These are phyloP conservation scores for Deilephila elpenor DNA, from an alignment of 2,888 invertebrate species.

Conservation along the genomic window DNA sequence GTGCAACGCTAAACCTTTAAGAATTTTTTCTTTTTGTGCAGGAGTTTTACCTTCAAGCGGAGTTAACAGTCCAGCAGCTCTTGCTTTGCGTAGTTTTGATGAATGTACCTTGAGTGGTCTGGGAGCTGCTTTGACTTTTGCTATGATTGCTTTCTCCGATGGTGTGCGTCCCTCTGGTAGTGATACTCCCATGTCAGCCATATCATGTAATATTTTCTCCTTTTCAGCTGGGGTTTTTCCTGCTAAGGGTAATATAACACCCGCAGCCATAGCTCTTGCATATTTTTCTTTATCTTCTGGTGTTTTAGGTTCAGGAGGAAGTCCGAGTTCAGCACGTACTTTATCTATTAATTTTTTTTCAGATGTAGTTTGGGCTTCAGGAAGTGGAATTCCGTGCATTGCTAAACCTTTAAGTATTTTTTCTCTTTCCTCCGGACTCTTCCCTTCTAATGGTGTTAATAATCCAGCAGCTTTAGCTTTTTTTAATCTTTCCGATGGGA, in stretches of 20 bases:
- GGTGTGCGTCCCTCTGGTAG: conserved; percentile 45
- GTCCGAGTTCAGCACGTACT: conserved; percentile 41
- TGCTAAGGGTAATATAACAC: conserved; percentile 48
- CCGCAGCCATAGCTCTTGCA: conserved; percentile 42
- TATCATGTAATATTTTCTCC: conserved; percentile 39
- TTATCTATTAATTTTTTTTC: conserved; percentile 44
- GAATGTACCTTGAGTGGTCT: conserved; percentile 33
- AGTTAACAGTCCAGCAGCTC: conserved; percentile 44
- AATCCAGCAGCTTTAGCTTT: conserved; percentile 48
- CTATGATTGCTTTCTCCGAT: conserved; percentile 43
- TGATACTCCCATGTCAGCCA: conserved; percentile 41
- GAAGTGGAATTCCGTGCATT: conserved; percentile 42
- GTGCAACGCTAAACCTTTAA: conserved; percentile 42
- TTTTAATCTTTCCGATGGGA: conserved; percentile 42
- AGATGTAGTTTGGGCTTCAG: conserved; percentile 47
- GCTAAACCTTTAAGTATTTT: conserved; percentile 44
- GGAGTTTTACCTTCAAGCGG: conserved; percentile 47
- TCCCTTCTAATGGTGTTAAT: conserved; percentile 41
- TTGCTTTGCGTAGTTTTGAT: conserved; percentile 44
- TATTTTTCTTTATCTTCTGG: conserved; percentile 39
- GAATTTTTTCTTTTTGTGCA: conserved; percentile 50
- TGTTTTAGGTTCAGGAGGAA: conserved; percentile 48
- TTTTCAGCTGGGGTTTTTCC: conserved; percentile 44
- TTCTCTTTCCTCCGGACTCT: conserved; percentile 42
- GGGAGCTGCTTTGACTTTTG: conserved; percentile 39